Conservation (phyloP, 2,888 invertebrate genomes). For the Biston betularia region DNA sequence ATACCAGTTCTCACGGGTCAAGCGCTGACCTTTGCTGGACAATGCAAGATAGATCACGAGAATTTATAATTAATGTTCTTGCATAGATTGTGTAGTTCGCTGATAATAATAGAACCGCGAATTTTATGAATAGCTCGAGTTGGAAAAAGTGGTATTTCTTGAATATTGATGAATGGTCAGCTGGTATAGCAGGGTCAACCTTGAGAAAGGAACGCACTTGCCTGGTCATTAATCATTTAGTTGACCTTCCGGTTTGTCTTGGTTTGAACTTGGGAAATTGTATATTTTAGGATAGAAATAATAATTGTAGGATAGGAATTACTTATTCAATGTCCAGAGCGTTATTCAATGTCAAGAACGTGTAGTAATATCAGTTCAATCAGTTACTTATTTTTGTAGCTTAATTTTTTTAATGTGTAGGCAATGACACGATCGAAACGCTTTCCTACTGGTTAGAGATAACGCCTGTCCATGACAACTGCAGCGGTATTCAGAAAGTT, state of each 20-base stretch:
- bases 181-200: conserved; percentile 51
- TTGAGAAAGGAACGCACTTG: conserved; percentile 78
- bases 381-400: no score
- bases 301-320: background rate
- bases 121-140: conserved; percentile 69
- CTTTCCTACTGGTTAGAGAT: no score
- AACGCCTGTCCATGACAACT: no score
- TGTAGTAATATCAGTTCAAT: background rate
- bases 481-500: no score
- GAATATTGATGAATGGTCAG: conserved; percentile 77
- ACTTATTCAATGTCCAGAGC: background rate
- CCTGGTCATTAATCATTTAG: conserved; percentile 68
- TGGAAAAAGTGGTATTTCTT: conserved; percentile 79
- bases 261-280: conserved; percentile 38
- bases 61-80: conserved; percentile 83
- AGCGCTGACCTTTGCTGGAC: conserved; percentile 78
- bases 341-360: background rate
- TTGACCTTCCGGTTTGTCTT: conserved; percentile 68
- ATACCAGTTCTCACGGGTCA: conserved; percentile 83
- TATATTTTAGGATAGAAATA: conserved; percentile 17
- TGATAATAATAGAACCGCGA: conserved; percentile 74
- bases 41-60: conserved; percentile 73
- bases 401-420: no score
- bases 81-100: conserved; percentile 74
- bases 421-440: no score